Conservation (phyloP, 2,113 vertebrate species). For the Atrichornis clamosus region DNA sequence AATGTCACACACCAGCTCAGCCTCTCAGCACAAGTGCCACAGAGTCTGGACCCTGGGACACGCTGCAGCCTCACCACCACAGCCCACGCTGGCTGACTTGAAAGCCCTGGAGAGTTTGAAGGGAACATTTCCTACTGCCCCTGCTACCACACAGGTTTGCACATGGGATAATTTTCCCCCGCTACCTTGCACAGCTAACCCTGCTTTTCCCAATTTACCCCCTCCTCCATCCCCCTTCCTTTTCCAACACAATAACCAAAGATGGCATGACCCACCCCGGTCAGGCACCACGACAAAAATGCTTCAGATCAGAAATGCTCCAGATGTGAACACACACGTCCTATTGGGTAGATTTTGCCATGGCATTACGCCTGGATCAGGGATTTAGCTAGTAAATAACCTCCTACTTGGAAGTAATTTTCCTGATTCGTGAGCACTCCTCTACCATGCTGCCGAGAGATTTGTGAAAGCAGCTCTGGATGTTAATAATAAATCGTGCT, state of each 20-base stretch:
- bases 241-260: background rate
- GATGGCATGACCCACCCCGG: background rate
- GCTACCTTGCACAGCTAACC: background rate
- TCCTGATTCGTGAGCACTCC: background rate
- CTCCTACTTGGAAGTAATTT: background rate
- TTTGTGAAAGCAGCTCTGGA: background rate
- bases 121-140: background rate
- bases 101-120: background rate
- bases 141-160: background rate
- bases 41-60: background rate
- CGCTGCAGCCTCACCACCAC: background rate
- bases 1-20: slow-evolving; percentile 44
- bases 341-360: background rate
- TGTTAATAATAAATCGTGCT: background rate
- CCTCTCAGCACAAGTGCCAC: background rate
- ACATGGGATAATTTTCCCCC: background rate
- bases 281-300: background rate
- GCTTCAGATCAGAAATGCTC: background rate
- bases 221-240: background rate
- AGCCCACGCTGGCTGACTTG: background rate
- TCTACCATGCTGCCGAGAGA: background rate
- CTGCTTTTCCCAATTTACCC: background rate
- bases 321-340: background rate
- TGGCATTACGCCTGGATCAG: background rate
- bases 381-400: background rate